phyloP scores from a whole-genome alignment of 1,140 invertebrate genomes.

The Drosophila virilis region DNA sequence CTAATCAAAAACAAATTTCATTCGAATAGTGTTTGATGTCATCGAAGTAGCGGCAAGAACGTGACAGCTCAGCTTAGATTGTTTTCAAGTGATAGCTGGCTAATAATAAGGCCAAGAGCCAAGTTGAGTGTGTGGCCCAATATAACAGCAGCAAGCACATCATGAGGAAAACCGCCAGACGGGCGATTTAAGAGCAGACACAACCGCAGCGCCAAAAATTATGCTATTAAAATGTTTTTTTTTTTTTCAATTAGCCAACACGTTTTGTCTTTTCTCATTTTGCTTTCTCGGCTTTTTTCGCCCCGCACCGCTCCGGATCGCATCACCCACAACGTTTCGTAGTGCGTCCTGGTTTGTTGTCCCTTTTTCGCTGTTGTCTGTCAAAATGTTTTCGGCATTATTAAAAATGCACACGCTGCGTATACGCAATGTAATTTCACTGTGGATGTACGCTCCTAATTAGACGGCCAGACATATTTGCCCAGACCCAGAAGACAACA shows the following conservation, averaged over 20 bases:
- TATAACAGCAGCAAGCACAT: slow-evolving; percentile 29
- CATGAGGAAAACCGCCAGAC: slow-evolving; percentile 3
- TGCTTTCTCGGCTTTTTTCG: neutral
- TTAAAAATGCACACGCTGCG: slow-evolving; percentile 53
- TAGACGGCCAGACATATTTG: slow-evolving; percentile 46
- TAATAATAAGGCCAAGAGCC: slow-evolving; percentile 23
- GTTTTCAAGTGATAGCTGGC: slow-evolving; percentile 32
- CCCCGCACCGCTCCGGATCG: neutral
- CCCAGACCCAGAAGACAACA: slow-evolving; percentile 20
- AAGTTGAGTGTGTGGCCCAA: neutral
- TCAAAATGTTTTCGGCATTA: slow-evolving; percentile 51
- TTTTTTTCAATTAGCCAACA: slow-evolving; percentile 58
- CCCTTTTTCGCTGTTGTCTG: slow-evolving; percentile 30
- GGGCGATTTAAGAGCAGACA: neutral
- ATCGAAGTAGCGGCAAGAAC: slow-evolving; percentile 9
- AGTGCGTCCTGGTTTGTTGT: too few species aligned
- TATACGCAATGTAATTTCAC: slow-evolving; percentile 46
- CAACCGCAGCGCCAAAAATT: slow-evolving; percentile 45
- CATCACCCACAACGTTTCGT: too few species aligned
- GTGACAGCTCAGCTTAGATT: slow-evolving; percentile 39
- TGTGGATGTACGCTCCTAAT: slow-evolving; percentile 45
- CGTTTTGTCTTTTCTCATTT: slow-evolving; percentile 6
- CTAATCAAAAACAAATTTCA: slow-evolving; percentile 47
- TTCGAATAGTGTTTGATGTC: slow-evolving; percentile 53
- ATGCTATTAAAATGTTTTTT: slow-evolving; percentile 59